Evolutionary conservation across 2,113 vertebrate species (phyloP).

Genomic region (Propithecus coquereli): DNA sequence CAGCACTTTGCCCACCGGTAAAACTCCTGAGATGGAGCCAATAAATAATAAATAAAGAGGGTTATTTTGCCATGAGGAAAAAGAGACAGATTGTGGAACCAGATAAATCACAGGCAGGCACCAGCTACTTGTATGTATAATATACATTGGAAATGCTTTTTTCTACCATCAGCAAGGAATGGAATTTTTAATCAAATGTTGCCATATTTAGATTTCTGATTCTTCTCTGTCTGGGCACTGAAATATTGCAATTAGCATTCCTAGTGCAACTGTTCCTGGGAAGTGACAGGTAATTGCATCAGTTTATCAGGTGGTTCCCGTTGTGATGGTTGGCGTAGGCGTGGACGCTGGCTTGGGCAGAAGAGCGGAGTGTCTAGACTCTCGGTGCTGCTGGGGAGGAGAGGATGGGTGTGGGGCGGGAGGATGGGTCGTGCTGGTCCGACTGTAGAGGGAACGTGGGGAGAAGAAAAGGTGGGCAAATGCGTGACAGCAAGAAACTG

Average conservation of each 20-base stretch:
- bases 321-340: background rate
- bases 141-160: background rate
- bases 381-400: rapidly evolving
- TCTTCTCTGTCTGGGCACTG: background rate
- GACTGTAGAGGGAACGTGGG: rapidly evolving
- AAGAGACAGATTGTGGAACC: background rate
- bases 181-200: background rate
- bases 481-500: background rate
- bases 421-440: rapidly evolving
- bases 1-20: background rate
- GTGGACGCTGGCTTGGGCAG: background rate
- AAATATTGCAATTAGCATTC: background rate
- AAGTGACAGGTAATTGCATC: background rate
- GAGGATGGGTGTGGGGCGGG: background rate
- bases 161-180: background rate
- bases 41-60: too few species aligned
- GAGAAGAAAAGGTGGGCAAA: background rate
- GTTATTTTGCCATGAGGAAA: background rate
- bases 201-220: background rate
- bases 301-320: background rate
- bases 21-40: background rate
- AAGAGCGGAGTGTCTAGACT: background rate
- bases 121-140: background rate
- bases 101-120: rapidly evolving
- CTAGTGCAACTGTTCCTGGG: background rate